Conservation (phyloP, 2,888 invertebrate species). For the Anagyrus pseudococci region DNA sequence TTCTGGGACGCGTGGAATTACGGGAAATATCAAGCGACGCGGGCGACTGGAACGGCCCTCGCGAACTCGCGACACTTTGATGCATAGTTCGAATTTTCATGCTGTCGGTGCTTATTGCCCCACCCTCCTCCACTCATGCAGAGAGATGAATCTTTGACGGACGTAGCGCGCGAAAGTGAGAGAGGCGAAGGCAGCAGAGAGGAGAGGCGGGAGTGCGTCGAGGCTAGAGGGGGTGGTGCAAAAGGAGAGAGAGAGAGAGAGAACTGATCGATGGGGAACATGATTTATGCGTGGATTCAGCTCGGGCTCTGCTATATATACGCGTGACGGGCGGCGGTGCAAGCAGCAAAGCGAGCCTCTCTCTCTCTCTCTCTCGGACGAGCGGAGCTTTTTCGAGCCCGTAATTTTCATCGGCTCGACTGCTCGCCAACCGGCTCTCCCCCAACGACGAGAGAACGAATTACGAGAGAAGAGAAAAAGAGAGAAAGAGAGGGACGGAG, state of each 20-base stretch:
- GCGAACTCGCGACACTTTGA: slow-evolving; percentile 47
- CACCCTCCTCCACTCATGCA: slow-evolving; percentile 13
- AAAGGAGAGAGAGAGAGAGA: too few species aligned
- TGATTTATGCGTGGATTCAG: slow-evolving; percentile 49
- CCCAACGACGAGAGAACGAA: too few species aligned
- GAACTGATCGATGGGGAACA: slow-evolving; percentile 30
- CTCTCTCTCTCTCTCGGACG: too few species aligned
- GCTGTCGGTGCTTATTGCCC: slow-evolving; percentile 44
- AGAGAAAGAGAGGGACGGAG: too few species aligned
- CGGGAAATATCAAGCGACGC: slow-evolving; percentile 42
- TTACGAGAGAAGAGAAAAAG: too few species aligned
- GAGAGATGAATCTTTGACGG: slow-evolving; percentile 44
- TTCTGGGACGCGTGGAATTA: slow-evolving; percentile 1
- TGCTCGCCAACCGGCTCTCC: too few species aligned
- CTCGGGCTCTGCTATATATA: too few species aligned
- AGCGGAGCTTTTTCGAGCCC: too few species aligned
- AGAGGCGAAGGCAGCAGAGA: background rate
- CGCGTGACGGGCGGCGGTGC: too few species aligned
- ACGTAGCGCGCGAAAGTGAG: background rate
- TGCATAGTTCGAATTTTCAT: slow-evolving; percentile 46
- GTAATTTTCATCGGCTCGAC: too few species aligned
- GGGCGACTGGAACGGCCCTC: slow-evolving; percentile 44
- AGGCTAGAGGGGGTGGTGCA: background rate
- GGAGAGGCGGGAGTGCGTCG: background rate
- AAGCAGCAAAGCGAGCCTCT: too few species aligned